Percentiles rank a stretch among this genome's conserved stretches.
phyloP scores from a whole-genome alignment of 2,888 invertebrate species.

The Celastrina argiolus region DNA sequence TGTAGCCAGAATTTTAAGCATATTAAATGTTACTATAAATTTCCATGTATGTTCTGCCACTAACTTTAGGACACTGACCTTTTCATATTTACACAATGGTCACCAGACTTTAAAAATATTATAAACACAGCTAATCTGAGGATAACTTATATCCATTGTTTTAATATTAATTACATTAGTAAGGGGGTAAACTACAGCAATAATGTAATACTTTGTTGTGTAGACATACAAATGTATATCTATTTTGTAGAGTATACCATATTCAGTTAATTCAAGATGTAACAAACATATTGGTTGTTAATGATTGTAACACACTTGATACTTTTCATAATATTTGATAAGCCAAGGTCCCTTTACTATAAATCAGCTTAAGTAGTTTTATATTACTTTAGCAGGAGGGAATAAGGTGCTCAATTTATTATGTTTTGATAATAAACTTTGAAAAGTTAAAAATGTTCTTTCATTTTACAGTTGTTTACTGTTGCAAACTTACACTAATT shows the following conservation, averaged over 20 bases:
- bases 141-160: too few species aligned
- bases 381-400: constrained; percentile 36
- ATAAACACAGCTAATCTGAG: too few species aligned
- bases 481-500: too few species aligned
- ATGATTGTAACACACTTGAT: not conserved
- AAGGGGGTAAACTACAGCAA: too few species aligned
- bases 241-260: not conserved
- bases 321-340: not conserved
- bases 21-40: not conserved
- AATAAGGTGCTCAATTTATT: constrained; percentile 62
- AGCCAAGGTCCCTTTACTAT: constrained; percentile 12
- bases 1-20: not conserved
- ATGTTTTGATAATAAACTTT: constrained; percentile 50
- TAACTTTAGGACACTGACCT: too few species aligned
- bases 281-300: not conserved
- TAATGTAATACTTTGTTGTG: too few species aligned
- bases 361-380: not conserved
- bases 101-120: too few species aligned
- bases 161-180: too few species aligned
- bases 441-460: too few species aligned
- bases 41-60: not conserved
- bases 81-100: not conserved
- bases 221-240: too few species aligned
- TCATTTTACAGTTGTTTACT: too few species aligned
- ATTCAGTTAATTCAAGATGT: not conserved